Evolutionary conservation across 2,797 vertebrate genomes (phyloP), one percentile per base, ranked within the genome.

Genomic region (Channallabes apus): DNA sequence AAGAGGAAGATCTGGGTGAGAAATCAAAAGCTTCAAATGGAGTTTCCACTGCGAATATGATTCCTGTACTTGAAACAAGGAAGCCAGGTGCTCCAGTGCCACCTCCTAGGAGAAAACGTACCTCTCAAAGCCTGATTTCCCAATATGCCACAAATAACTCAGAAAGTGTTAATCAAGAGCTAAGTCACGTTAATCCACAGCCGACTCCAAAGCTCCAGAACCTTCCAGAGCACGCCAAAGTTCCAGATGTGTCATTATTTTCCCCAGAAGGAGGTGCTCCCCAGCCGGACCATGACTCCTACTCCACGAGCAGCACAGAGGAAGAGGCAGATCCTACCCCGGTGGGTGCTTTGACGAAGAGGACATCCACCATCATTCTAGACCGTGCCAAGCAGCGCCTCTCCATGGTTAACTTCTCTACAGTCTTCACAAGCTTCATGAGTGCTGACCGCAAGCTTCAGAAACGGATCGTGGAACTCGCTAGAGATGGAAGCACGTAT

Each of bases 261-360:
- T 94, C 95, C 0, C 92, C 94, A 0, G 92, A 95, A 11, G 94
- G 95, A 58, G 90, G 93, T 85, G 87, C 62, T 0, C 88, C 58
- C n/a, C 91, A 89, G 0, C 90, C 93, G 0, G 97, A 99, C 79
- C 95, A 93, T 0, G 98, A 99, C 88, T 98, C 98, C 32, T 96
- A 95, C 88, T 98, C 97, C 0, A 96, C 95, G 88, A 99, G 97
- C 93, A 99, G 98, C 93, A 95, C 97, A 0, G 98, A 99, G 87
- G 98, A 99, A 88, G 98, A 99, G 46, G 89, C 86, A 24, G 98
- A 98, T 22, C 46, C 87, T 78, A 89, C 88, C 86, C 87, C 90
- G 91, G 65, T 78, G 0, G 79, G 67, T 15, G 58, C 54, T 5
- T 67, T 82, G 0, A 73, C 95, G 38, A 97, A 93, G 91, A 96